phyloP scores from a whole-genome alignment of 1,140 invertebrate genomes.

The Eupeodes corollae region DNA sequence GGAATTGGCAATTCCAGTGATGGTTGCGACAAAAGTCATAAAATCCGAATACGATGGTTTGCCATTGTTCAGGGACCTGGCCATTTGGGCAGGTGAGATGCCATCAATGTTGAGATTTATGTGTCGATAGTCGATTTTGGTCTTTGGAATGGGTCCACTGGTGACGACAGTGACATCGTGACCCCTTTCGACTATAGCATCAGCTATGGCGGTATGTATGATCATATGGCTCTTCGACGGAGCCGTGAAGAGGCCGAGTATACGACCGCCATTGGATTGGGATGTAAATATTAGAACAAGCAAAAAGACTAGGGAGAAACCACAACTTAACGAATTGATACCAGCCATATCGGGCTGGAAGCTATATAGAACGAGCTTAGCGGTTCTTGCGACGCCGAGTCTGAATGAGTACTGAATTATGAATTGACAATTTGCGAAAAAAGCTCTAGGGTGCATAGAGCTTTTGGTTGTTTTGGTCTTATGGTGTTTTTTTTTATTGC shows the following conservation, averaged over 20 bases:
- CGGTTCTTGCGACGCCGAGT: no score
- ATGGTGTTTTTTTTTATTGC: no score
- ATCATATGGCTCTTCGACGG: constrained; percentile 30
- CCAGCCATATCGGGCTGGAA: no score
- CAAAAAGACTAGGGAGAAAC: not conserved
- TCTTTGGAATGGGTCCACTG: constrained; percentile 9
- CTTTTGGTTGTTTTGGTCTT: no score
- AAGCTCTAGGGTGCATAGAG: no score
- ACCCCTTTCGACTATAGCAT: constrained; percentile 24
- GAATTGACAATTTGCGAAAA: no score
- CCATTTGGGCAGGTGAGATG: no score
- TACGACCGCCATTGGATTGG: constrained; percentile 15
- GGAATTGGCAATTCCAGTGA: not conserved
- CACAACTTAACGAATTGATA: no score
- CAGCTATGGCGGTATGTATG: constrained; percentile 25
- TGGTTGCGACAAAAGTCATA: constrained; percentile 15
- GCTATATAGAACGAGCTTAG: no score
- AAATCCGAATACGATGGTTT: constrained; percentile 6
- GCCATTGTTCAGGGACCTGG: no score
- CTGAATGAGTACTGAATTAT: no score
- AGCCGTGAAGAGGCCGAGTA: constrained; percentile 31
- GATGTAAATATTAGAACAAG: not conserved
- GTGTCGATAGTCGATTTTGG: not conserved
- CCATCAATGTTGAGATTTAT: no score
- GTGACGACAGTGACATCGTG: constrained; percentile 30